Conservation (phyloP, 1,140 invertebrate species). For the Heliothis subflexa region DNA sequence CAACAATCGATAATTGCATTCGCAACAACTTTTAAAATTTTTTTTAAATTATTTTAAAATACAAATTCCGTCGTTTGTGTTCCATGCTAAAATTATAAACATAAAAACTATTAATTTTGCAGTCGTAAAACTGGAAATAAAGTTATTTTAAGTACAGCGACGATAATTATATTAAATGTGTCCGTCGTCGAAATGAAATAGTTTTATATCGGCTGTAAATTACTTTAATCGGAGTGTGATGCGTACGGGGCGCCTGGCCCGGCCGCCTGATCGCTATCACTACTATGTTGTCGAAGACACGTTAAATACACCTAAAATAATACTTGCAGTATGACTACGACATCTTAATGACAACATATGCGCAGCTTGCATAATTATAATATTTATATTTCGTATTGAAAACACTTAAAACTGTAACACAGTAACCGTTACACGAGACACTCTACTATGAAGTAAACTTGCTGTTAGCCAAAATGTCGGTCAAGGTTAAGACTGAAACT, state of each 20-base stretch:
- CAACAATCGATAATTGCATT: slow-evolving; percentile 63
- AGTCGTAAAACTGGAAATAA: slow-evolving; percentile 62
- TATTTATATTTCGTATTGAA: not conserved
- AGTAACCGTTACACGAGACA: not conserved
- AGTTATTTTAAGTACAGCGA: slow-evolving; percentile 73
- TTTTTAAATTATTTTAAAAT: slow-evolving; percentile 3
- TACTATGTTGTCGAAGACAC: slow-evolving; percentile 49
- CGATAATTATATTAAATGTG: slow-evolving; percentile 75
- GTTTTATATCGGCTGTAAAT: slow-evolving; percentile 81
- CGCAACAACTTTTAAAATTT: not conserved
- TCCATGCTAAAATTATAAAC: slow-evolving; percentile 31
- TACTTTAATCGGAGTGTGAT: slow-evolving; percentile 68
- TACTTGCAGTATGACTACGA: not conserved
- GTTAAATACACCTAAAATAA: slow-evolving; percentile 35
- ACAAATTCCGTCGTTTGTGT: slow-evolving; percentile 5
- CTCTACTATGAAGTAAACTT: not conserved
- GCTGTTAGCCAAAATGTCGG: not conserved
- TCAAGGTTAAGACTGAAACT: slow-evolving; percentile 17
- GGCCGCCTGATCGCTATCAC: slow-evolving; percentile 31
- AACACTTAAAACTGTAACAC: not conserved
- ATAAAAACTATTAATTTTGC: slow-evolving; percentile 44
- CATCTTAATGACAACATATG: not conserved
- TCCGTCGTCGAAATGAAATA: slow-evolving; percentile 69
- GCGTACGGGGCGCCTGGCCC: slow-evolving; percentile 23
- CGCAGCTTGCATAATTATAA: not conserved